Conservation (phyloP, 2,113 vertebrate species). For the Tinamus guttatus region DNA sequence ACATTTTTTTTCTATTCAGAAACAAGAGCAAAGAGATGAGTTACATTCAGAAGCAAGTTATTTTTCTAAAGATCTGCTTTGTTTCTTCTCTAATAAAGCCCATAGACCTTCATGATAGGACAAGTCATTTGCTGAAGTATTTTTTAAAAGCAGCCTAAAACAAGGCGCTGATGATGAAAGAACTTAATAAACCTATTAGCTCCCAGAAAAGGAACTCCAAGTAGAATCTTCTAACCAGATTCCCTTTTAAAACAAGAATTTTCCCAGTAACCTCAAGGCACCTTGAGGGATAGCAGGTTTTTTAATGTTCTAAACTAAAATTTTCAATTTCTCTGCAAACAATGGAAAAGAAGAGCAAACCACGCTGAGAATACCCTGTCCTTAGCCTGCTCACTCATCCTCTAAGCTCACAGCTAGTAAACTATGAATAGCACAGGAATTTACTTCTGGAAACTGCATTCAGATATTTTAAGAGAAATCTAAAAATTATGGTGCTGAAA, state of each 20-base stretch:
- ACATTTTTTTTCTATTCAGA: not conserved
- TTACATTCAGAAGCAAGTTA: not conserved
- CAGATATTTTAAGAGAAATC: not conserved
- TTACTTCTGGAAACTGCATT: not conserved
- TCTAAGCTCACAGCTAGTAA: slow-evolving; percentile 14
- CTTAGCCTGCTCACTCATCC: not conserved
- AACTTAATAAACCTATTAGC: not conserved
- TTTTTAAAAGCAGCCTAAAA: not conserved
- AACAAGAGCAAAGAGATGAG: not conserved
- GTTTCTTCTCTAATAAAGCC: not conserved
- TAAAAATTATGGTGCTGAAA: not conserved
- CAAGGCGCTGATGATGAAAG: not conserved
- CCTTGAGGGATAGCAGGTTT: not conserved
- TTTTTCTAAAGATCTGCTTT: not conserved
- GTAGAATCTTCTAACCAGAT: not conserved
- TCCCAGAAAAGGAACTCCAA: slow-evolving; percentile 18
- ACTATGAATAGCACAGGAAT: not conserved
- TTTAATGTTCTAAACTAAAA: not conserved
- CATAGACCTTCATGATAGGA: not conserved
- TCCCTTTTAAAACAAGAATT: not conserved
- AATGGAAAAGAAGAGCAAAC: not conserved
- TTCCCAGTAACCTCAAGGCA: not conserved
- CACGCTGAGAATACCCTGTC: not conserved
- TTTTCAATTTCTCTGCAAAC: not conserved
- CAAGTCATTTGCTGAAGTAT: slow-evolving; percentile 4